Base-by-base conservation (phyloP, 2,113 vertebrate species). In the Steatornis caripensis region DNA sequence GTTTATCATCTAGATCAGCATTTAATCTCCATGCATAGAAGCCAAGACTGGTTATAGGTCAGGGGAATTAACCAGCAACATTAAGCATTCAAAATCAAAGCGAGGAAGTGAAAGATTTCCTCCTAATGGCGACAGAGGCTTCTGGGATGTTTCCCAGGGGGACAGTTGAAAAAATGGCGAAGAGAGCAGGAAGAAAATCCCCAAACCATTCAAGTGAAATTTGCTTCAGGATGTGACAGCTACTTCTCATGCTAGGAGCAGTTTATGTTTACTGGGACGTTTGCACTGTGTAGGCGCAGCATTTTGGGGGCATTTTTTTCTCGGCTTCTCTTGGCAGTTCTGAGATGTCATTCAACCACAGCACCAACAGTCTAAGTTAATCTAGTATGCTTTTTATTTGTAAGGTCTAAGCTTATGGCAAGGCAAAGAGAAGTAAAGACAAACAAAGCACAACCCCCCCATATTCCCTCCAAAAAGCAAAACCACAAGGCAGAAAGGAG, bases 21-120 rank as follows among this genome's bases (percentile, higher is more conserved):
- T 89, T 96, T 96, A 75, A 82, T 71, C 39, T 64, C 65, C 68
- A 45, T 2, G 4, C 45, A 22, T 37, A 75, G 55, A 72, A 79
- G 69, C 77, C 84, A 92, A 96, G 77, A 64, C 69, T 89, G 87
- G 93, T 91, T 96, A 91, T 94, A 94, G 93, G 91, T 95, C 93
- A 95, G 77, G 64, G 39, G 65, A 84, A 89, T 94, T 95, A 94
- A 82, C 45, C 39, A 79, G 79, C 55, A 96, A 12, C 39, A 82
- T 94, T 94, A 91, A 60, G 36, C 24, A 45, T 84, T 96, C 57
- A 82, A 49, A 97, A 96, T 95, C 69, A 94, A 95, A 94, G 89
- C 3, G 4, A 93, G 84, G 93, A 94, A 96, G 84, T 96, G 87
- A 92, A 97, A 92, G 51, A 95, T 93, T 96, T 97, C 87, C 89